phyloP scores from a whole-genome alignment of 1,140 invertebrate genomes.

The Nasonia vitripennis region DNA sequence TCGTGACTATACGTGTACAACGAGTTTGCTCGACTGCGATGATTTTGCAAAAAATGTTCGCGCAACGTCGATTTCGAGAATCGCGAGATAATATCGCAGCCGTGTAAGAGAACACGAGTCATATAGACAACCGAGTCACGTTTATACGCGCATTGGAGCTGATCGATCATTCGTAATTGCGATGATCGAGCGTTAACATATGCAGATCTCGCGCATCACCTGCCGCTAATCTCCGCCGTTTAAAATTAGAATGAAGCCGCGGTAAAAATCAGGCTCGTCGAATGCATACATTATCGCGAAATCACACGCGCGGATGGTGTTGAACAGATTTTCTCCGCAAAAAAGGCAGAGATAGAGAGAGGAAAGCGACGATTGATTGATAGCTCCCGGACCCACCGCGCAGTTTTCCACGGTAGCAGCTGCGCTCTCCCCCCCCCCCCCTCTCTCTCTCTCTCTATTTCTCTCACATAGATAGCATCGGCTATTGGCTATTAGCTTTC shows the following conservation, averaged over 20 bases:
- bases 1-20: not conserved
- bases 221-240: not conserved
- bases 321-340: not conserved
- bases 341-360: not conserved
- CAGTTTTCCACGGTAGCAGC: conserved; percentile 11
- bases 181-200: not conserved
- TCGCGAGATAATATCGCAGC: not conserved
- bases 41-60: not conserved
- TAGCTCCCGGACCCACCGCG: not conserved
- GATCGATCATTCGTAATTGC: not conserved
- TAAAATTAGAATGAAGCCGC: not conserved
- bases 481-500: conserved; percentile 59
- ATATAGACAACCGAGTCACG: not conserved
- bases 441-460: too few species aligned
- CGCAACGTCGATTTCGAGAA: not conserved
- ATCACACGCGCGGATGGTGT: not conserved
- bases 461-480: conserved; percentile 56
- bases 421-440: not conserved
- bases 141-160: not conserved
- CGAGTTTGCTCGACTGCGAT: not conserved
- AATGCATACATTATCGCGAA: not conserved
- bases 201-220: too few species aligned
- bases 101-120: too few species aligned
- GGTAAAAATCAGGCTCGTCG: not conserved
- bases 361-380: not conserved